Base-by-base conservation (phyloP, 2,113 vertebrate species). In the Hydrochoerus hydrochaeris region DNA sequence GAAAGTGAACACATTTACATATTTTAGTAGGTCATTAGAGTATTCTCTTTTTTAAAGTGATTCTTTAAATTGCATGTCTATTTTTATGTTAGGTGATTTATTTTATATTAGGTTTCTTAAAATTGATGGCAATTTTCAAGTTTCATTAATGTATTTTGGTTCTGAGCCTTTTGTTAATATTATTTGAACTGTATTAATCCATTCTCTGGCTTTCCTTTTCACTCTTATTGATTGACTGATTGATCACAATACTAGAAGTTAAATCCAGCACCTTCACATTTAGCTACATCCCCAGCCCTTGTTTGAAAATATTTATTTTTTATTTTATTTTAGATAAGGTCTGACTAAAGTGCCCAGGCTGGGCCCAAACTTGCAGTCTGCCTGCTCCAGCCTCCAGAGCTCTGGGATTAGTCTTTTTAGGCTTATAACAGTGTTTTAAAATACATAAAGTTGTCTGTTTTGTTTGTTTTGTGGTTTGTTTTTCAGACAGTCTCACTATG, bases 41-140 rank as follows among this genome's bases (percentile, higher is more conserved):
- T 85, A 89, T 35, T 92, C 24, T 78, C 54, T 84, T 93, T 46
- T 65, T 65, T 83, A 60, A 94, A 91, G 26, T 88, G 14, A 6
- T 12, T 88, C 3, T 95, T 82, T 93, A 75, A 69, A 7, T 84
- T 3, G 3, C 30, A 32, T 30, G 62, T 78, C 7, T 65, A 38
- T 90, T 85, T 75, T 85, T 90, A 54, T 90, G 78, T 49, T 67
- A 65, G 44, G 13, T 83, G 0, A 3, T 63, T 85, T 49, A 38
- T 67, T 32, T 67, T 67, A 67, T 67, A 67, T 67, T 35, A 67
- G 63, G 17, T 88, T 89, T 75, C 49, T 90, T 67, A 90, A 57
- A 57, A 86, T 87, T 57, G 81, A 7, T 65, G 49, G 16, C 30
- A 46, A 19, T 85, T 92, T 89, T 85, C 46, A 89, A 58, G 20